Evolutionary conservation across 1,140 invertebrate species (phyloP).

Genomic region (Elymnias hypermnestra): DNA sequence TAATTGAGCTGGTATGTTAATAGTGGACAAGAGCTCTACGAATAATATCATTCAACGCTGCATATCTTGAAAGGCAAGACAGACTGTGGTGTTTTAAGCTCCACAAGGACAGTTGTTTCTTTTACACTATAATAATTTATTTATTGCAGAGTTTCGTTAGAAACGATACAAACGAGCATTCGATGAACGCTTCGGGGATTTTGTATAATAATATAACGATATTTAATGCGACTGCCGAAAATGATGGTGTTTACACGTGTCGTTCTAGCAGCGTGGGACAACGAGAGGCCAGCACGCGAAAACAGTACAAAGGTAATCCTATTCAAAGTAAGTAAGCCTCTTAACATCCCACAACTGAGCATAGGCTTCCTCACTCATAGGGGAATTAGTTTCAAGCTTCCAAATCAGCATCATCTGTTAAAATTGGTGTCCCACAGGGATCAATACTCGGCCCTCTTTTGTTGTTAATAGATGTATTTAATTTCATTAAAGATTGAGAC

Average conservation of each 20-base stretch:
- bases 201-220: slow-evolving; percentile 46
- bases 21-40: too few species aligned
- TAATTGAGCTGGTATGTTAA: too few species aligned
- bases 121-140: neutral
- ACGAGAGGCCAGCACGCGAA: slow-evolving; percentile 12
- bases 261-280: slow-evolving; percentile 26
- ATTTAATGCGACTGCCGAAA: slow-evolving; percentile 36
- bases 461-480: neutral
- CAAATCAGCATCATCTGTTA: too few species aligned
- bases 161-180: slow-evolving; percentile 37
- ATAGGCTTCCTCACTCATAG: neutral
- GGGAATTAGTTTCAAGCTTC: too few species aligned
- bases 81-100: too few species aligned
- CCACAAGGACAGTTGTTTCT: too few species aligned
- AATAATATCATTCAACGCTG: too few species aligned
- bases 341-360: neutral
- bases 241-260: slow-evolving; percentile 44
- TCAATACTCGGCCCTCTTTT: too few species aligned
- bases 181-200: slow-evolving; percentile 24
- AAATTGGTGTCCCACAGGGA: too few species aligned
- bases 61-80: too few species aligned
- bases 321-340: neutral
- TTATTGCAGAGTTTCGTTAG: slow-evolving; percentile 22
- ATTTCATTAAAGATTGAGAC: too few species aligned
- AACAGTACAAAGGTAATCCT: slow-evolving; percentile 35